Evolutionary conservation across 2,888 invertebrate genomes (phyloP), one percentile per base, ranked within the genome.

Genomic region (Spodoptera exigua): DNA sequence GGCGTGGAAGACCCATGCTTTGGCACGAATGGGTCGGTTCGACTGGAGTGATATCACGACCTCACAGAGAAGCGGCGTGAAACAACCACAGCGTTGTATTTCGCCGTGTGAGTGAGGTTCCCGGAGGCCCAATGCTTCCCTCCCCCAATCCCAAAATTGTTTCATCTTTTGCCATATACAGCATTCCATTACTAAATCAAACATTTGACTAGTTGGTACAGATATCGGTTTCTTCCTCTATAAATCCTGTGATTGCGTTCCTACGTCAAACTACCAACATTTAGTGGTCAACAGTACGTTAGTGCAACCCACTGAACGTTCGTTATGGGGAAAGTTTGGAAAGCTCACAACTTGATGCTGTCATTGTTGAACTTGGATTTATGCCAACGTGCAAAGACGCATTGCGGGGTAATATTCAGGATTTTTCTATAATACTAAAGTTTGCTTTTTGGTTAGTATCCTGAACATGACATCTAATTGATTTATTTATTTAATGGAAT

Each of bases 351-450:
- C 81, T 85, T 88, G 89, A 89, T 85, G 85, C 81, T 86, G 88
- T 89, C 89, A 87, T 82, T 78, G 79, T 77, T 80, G 76, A 79
- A 72, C 72, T 90, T 91, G 91, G 92, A 88, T 81, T 83, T 76
- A 79, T 76, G 91, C 92, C 92, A 92, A 85, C 78, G 76, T 78
- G 75, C 74, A 81, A 86, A 82, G 88, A 87, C 88, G 89, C 89
- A 89, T 79, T 90, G 89, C 89, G 68, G 84, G 83, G 78, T 73
- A 72, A 74, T 77, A 78, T 76, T 71, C 71, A 62, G 61, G 46
- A 55, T 76, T 73, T 79, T 76, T 78, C 36, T 27, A 27, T 27
- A 27, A 27, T 66, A 53, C 13, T 13, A 41, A 46, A 61, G 47
- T 43, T 49, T 44, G 34, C 61, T 52, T 47, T 51, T 37, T 34